Evolutionary conservation across 92 coral and sea anemone genomes (phyloP).

Genomic region (Epizoanthus rinbou): DNA sequence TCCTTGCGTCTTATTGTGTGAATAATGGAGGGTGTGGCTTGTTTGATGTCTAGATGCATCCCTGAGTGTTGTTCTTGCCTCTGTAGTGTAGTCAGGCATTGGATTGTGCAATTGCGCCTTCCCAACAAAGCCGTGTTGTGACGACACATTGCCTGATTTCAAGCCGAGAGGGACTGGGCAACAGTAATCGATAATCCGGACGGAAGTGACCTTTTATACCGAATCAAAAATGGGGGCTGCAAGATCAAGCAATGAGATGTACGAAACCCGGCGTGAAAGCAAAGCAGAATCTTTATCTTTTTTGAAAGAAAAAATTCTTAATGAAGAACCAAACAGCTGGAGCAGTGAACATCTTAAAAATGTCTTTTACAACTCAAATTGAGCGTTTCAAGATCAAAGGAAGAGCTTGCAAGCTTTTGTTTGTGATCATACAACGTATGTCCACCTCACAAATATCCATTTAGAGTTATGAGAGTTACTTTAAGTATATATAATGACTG

Average conservation of each 20-base stretch:
- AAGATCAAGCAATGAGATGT: neutral
- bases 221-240: constrained; percentile 6
- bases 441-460: no score
- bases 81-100: no score
- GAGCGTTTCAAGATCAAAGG: constrained; percentile 48
- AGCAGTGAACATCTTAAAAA: constrained; percentile 37
- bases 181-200: constrained; percentile 46
- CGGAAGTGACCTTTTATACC: constrained; percentile 32
- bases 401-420: constrained; percentile 40
- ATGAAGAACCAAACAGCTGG: constrained; percentile 52
- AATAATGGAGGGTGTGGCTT: no score
- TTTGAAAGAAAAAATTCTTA: constrained; percentile 31
- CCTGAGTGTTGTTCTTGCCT: no score
- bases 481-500: no score
- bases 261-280: constrained; percentile 7
- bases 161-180: constrained; percentile 58
- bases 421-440: no score
- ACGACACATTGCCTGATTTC: constrained; percentile 56
- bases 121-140: no score
- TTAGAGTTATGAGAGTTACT: no score
- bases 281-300: constrained; percentile 17
- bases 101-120: no score
- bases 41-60: no score
- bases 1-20: no score
- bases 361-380: constrained; percentile 41